phyloP scores from a whole-genome alignment of 1,140 invertebrate species.

The Zaprionus camerounensis region DNA sequence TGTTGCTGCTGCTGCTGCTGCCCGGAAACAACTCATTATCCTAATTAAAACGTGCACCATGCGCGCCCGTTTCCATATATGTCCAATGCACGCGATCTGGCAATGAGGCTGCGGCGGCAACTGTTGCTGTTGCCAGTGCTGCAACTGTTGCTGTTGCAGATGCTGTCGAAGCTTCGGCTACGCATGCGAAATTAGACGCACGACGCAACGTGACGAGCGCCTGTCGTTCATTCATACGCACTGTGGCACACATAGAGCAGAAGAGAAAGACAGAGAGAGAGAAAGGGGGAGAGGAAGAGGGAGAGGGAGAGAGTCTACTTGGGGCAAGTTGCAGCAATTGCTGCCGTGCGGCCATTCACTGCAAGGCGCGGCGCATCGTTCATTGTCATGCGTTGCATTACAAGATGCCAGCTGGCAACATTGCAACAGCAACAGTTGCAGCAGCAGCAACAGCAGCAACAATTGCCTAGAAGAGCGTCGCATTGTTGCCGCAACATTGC shows the following conservation, averaged over 20 bases:
- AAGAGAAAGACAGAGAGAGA: background rate
- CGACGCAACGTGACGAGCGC: slow-evolving; percentile 46
- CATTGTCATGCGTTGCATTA: slow-evolving; percentile 83
- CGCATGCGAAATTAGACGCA: slow-evolving; percentile 80
- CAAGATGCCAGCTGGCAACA: slow-evolving; percentile 79
- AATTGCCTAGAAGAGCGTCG: slow-evolving; percentile 61
- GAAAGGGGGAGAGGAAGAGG: background rate
- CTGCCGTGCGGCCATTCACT: slow-evolving; percentile 3
- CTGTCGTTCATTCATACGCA: slow-evolving; percentile 76
- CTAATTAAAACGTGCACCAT: slow-evolving; percentile 84
- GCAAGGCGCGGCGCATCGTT: slow-evolving; percentile 44
- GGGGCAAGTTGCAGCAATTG: slow-evolving; percentile 10
- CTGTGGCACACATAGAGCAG: slow-evolving; percentile 51
- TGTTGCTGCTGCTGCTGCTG: slow-evolving; percentile 11
- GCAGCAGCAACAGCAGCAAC: slow-evolving; percentile 54
- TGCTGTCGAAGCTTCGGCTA: slow-evolving; percentile 23
- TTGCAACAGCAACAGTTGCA: slow-evolving; percentile 35
- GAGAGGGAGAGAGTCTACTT: background rate
- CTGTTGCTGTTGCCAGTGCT: slow-evolving; percentile 18
- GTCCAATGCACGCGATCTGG: slow-evolving; percentile 80
- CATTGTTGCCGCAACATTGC: slow-evolving; percentile 80
- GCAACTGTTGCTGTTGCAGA: slow-evolving; percentile 20
- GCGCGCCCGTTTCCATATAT: slow-evolving; percentile 79
- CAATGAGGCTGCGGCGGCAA: slow-evolving; percentile 59
- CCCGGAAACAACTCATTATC: slow-evolving; percentile 84